Conservation (phyloP, 2,113 vertebrate genomes). For the Danionella cerebrum region DNA sequence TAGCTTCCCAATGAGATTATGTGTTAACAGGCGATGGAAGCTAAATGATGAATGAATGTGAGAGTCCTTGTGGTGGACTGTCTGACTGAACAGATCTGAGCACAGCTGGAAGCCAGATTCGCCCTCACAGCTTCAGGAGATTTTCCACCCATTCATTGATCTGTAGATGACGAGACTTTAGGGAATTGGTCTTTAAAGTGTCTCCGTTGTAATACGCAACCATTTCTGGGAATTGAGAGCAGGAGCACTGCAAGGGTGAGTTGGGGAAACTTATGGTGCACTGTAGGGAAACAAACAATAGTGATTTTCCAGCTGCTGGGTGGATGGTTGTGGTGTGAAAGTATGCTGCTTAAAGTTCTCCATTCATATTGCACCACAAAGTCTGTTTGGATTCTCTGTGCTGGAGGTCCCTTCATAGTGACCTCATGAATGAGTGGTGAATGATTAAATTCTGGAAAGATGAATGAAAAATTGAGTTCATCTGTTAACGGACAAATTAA, state of each 20-base stretch:
- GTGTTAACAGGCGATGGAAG: no score
- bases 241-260: neutral
- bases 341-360: conserved; percentile 38
- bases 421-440: conserved; percentile 16
- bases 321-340: conserved; percentile 23
- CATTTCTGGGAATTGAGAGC: conserved; percentile 47
- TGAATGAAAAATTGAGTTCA: neutral
- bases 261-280: conserved; percentile 29
- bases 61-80: neutral
- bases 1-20: no score
- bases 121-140: neutral
- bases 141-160: conserved; percentile 27
- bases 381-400: conserved; percentile 46
- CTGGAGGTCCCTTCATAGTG: conserved; percentile 29
- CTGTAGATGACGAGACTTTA: conserved; percentile 31
- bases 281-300: conserved; percentile 22
- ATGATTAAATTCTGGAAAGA: neutral
- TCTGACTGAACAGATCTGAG: neutral
- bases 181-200: conserved; percentile 34
- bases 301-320: neutral
- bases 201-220: conserved; percentile 24
- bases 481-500: no score
- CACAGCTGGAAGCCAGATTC: conserved; percentile 61
- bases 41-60: no score
- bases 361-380: conserved; percentile 48